These are phyloP conservation scores for Caenorhabditis angaria DNA, from an alignment of 2,888 invertebrate genomes.

Conservation along the genomic window DNA sequence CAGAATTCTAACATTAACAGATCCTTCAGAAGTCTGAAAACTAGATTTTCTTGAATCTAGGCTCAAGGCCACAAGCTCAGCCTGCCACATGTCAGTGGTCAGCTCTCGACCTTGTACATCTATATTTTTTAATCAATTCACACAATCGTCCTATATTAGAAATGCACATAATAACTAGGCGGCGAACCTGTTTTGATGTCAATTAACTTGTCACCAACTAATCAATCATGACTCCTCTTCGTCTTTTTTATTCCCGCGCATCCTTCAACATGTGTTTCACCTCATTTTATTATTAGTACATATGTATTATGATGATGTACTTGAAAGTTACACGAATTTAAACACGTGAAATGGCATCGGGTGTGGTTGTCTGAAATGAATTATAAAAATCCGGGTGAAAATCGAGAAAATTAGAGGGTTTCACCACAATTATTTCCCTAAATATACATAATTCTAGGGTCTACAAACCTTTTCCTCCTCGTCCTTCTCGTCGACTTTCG, in stretches of 20 bases:
- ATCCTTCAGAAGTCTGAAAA: no score
- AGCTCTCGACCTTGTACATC: not conserved
- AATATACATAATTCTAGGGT: no score
- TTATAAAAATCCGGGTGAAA: not conserved
- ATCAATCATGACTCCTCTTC: not conserved
- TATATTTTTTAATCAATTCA: not conserved
- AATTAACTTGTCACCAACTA: not conserved
- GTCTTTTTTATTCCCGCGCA: not conserved
- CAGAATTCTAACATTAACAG: no score
- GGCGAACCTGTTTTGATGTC: not conserved
- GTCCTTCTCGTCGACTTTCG: constrained; percentile 33
- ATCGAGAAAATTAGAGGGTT: not conserved
- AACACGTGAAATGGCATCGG: not conserved
- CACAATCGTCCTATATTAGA: not conserved
- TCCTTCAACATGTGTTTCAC: no score
- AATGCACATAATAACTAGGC: constrained; percentile 2
- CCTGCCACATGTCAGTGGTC: no score
- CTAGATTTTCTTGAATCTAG: not conserved
- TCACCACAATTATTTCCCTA: not conserved
- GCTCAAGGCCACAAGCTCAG: not conserved
- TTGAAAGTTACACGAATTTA: no score
- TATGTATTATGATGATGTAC: no score
- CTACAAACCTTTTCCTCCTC: constrained; percentile 18
- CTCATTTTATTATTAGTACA: no score
- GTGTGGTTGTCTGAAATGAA: no score